A percentile compares a stretch with the other conserved stretches of the same genome.
Conservation (phyloP, 2,797 vertebrate genomes). For the Tolypeutes matacus region DNA sequence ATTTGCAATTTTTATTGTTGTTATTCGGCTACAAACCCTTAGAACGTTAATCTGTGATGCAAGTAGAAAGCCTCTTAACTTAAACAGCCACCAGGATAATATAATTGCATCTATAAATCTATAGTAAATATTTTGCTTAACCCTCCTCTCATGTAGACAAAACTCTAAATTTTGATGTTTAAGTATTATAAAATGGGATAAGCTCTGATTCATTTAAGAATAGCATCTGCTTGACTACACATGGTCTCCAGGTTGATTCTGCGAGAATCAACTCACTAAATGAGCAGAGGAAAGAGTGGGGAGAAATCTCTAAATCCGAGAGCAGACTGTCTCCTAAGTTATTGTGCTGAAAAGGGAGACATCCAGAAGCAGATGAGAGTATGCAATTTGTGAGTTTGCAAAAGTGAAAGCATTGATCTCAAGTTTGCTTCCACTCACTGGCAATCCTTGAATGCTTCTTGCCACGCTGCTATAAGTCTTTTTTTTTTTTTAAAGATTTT, state of each 20-base stretch:
- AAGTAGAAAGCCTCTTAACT: not conserved
- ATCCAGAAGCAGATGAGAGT: rapidly evolving
- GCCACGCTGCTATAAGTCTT: rapidly evolving
- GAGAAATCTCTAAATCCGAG: not conserved
- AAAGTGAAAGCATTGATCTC: not conserved
- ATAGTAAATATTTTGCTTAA: not conserved
- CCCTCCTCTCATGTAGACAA: not conserved
- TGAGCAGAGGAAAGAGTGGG: not conserved
- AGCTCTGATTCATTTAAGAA: not conserved
- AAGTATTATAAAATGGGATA: not conserved
- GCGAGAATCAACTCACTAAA: not conserved
- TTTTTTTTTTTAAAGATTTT: no score
- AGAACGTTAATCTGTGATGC: slow-evolving; percentile 3
- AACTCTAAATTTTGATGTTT: not conserved
- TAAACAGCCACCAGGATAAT: not conserved
- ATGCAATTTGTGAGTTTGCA: not conserved
- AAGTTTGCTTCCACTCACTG: not conserved
- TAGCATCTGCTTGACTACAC: not conserved
- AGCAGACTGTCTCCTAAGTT: not conserved
- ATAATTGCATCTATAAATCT: not conserved
- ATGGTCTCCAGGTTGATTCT: no score
- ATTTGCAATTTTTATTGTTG: not conserved
- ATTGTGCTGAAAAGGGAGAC: no score
- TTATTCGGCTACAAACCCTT: not conserved
- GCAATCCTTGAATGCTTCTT: not conserved